Conservation (phyloP, 2,797 vertebrate genomes). For the Spheniscus humboldti region DNA sequence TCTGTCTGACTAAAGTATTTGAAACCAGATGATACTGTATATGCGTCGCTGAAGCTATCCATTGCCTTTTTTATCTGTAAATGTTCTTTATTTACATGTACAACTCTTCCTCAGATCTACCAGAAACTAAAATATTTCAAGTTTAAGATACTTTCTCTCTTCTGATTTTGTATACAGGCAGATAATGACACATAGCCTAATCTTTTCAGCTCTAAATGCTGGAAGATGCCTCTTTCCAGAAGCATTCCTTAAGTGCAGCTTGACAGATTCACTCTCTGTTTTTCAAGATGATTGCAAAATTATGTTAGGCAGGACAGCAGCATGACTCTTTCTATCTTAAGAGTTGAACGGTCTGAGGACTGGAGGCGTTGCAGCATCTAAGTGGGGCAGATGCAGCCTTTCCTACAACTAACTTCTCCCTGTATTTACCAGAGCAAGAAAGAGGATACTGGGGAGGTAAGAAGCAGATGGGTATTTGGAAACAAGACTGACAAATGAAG, state of each 20-base stretch:
- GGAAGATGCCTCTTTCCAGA: background rate
- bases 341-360: background rate
- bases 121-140: background rate
- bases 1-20: background rate
- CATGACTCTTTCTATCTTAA: background rate
- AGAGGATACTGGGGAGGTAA: background rate
- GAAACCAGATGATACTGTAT: background rate
- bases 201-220: background rate
- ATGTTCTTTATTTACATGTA: background rate
- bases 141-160: background rate
- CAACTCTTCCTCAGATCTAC: background rate
- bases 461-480: background rate
- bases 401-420: background rate
- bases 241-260: background rate
- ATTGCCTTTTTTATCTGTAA: background rate
- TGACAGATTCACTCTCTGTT: background rate
- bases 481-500: background rate
- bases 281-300: background rate
- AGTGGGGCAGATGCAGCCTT: background rate
- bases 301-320: background rate
- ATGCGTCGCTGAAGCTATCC: background rate
- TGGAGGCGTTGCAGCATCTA: background rate
- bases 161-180: background rate
- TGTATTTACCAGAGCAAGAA: background rate
- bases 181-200: background rate